These are phyloP conservation scores for Turritopsis dohrnii DNA, from an alignment of 30 jellyfish, hydroid and myxozoan genomes.

Conservation along the genomic window DNA sequence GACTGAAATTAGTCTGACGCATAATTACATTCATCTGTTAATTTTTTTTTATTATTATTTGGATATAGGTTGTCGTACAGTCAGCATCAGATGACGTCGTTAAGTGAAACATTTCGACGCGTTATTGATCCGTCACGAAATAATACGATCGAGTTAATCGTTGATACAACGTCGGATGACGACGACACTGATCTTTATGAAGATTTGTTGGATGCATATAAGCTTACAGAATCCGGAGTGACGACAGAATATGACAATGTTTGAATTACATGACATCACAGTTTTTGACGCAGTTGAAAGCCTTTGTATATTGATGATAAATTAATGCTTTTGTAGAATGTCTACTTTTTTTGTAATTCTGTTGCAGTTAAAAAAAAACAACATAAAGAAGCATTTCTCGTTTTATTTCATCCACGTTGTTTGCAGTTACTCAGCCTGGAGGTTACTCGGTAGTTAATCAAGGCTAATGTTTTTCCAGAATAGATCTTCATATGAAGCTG, in stretches of 20 bases:
- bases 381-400: no score
- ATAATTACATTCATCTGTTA: no score
- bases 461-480: no score
- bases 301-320: background rate
- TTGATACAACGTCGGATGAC: background rate
- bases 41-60: no score
- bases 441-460: background rate
- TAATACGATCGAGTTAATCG: background rate
- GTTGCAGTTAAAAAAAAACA: background rate
- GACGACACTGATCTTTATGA: background rate
- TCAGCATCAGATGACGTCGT: background rate
- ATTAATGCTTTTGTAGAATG: background rate
- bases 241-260: background rate
- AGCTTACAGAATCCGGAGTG: background rate
- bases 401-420: background rate
- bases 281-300: background rate
- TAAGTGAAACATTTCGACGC: background rate
- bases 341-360: background rate
- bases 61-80: background rate
- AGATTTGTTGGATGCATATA: constrained; percentile 3
- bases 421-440: background rate
- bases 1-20: no score
- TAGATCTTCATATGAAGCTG: no score
- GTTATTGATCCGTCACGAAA: background rate
- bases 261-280: background rate